Conservation (phyloP, 2,797 vertebrate species). For the Sardinella longiceps region DNA sequence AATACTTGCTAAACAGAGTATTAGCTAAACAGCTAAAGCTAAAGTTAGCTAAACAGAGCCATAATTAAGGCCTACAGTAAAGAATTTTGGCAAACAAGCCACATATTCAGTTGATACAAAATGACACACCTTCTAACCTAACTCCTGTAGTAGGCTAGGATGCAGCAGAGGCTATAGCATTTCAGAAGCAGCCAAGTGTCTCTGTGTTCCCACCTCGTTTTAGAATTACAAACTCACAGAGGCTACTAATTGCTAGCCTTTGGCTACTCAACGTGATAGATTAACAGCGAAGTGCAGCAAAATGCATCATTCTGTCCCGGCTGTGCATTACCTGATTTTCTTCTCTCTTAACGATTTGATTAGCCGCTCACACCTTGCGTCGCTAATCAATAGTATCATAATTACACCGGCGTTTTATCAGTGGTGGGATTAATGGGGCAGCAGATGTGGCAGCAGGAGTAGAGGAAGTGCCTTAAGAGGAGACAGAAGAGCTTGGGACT, state of each 20-base stretch:
- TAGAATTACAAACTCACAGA: neutral
- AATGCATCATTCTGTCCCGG: neutral
- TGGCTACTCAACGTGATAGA: neutral
- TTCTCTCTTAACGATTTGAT: neutral
- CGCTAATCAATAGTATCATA: constrained; percentile 23
- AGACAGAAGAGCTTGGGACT: neutral
- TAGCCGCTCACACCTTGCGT: neutral
- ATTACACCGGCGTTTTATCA: neutral
- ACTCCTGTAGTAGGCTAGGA: too few relatives aligned
- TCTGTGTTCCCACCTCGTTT: too few relatives aligned
- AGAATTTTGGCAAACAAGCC: too few relatives aligned
- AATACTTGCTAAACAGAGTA: too few relatives aligned
- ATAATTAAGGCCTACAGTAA: too few relatives aligned
- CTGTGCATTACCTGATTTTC: neutral
- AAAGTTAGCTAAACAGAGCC: too few relatives aligned
- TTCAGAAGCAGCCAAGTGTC: too few relatives aligned
- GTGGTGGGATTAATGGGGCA: neutral
- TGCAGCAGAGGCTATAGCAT: too few relatives aligned
- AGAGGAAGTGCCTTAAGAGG: neutral
- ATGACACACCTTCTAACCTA: too few relatives aligned
- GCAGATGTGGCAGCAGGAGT: neutral
- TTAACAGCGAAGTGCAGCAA: neutral
- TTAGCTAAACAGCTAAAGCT: too few relatives aligned
- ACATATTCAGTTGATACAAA: too few relatives aligned
- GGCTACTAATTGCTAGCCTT: neutral